phyloP scores from a whole-genome alignment of 2,888 invertebrate genomes.

The Philereme vetulata region DNA sequence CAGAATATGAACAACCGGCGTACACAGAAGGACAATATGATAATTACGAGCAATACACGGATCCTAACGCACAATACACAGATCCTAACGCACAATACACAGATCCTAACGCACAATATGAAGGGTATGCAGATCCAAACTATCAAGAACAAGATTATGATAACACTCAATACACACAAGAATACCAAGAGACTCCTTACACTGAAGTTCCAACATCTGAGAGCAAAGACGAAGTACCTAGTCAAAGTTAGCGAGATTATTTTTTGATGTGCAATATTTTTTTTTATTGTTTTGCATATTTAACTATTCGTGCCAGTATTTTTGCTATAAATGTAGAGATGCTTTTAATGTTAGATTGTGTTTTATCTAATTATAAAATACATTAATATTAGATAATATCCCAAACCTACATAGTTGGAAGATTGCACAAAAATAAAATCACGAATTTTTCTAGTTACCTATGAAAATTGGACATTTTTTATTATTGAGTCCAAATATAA shows the following conservation, averaged over 20 bases:
- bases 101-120: constrained; percentile 60
- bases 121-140: constrained; percentile 56
- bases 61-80: constrained; percentile 50
- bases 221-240: constrained; percentile 53
- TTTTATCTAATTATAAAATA: constrained; percentile 34
- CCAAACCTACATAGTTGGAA: not conserved
- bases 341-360: constrained; percentile 55
- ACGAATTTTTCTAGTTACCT: constrained; percentile 29
- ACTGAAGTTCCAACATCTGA: constrained; percentile 41
- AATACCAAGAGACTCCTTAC: constrained; percentile 39
- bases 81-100: constrained; percentile 53
- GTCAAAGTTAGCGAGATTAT: constrained; percentile 67
- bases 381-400: not conserved
- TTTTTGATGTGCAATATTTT: constrained; percentile 66
- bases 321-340: constrained; percentile 39
- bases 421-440: constrained; percentile 6
- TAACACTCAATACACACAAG: constrained; percentile 52
- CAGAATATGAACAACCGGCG: constrained; percentile 55
- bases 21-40: constrained; percentile 62
- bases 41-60: constrained; percentile 52
- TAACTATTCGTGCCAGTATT: constrained; percentile 44
- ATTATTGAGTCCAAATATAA: constrained; percentile 28
- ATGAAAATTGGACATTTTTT: constrained; percentile 13
- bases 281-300: constrained; percentile 46
- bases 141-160: constrained; percentile 64